A percentile compares a stretch with the other conserved stretches of the same genome.
These are phyloP conservation scores for Eupithecia subumbrata DNA, from an alignment of 2,888 invertebrate genomes.

Conservation along the genomic window DNA sequence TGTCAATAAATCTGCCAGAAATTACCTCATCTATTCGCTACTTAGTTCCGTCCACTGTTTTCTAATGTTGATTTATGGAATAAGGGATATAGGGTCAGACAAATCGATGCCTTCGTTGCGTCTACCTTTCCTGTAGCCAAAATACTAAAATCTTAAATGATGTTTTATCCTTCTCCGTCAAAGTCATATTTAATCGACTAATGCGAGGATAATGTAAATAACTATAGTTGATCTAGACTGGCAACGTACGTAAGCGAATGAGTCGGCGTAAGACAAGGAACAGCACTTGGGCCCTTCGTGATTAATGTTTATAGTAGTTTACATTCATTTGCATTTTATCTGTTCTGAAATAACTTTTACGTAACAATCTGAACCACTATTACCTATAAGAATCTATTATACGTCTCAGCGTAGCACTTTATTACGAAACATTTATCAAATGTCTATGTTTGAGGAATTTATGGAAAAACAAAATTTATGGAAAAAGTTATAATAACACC, in stretches of 20 bases:
- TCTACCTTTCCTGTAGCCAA: background rate
- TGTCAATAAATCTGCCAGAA: background rate
- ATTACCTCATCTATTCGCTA: background rate
- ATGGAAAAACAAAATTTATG: background rate
- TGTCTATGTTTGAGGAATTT: background rate
- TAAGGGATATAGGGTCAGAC: background rate
- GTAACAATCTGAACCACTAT: conserved; percentile 26
- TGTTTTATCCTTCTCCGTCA: background rate
- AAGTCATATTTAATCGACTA: background rate
- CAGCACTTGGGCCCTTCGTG: conserved; percentile 52
- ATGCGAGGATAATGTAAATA: background rate
- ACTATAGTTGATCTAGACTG: background rate
- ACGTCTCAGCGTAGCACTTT: background rate
- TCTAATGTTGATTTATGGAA: background rate
- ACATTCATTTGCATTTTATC: conserved; percentile 39
- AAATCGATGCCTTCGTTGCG: background rate
- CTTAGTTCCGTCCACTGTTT: background rate
- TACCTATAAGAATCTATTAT: conserved; percentile 1
- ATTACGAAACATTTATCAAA: background rate
- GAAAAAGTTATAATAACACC: conserved; percentile 1
- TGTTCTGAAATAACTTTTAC: conserved; percentile 34
- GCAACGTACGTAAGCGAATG: conserved; percentile 19
- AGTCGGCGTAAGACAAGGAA: conserved; percentile 58
- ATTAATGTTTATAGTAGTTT: conserved; percentile 36
- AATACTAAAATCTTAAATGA: background rate